Evolutionary conservation across 2,113 vertebrate species (phyloP), one percentile per base, ranked within the genome.

Genomic region (Dromaius novaehollandiae): DNA sequence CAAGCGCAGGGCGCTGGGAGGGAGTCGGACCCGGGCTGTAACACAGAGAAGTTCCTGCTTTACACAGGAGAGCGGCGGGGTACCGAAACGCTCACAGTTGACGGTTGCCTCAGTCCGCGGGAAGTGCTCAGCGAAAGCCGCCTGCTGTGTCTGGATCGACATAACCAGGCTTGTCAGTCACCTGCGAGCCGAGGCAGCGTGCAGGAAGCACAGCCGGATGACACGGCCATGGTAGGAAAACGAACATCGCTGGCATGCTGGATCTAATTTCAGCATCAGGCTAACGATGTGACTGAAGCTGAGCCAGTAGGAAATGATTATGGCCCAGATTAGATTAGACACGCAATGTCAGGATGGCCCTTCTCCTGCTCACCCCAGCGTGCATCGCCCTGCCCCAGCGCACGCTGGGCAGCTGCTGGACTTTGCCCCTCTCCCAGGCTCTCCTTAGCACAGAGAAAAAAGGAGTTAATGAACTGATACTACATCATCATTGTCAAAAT

Each of bases 11-110:
- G 42, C 86, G 50, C 15, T 66, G 77, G 86, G 87, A 93, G 78
- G 73, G 76, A 95, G 28, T 48, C 84, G 81, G 92, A 85, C 69
- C 86, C 86, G 88, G 79, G 71, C 56, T 75, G 55, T 48, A 80
- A 61, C 10, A 86, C 5, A 30, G 82, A 87, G 71, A 58, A 69
- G 69, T 58, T 74, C 90, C 96, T 97, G 95, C 92, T 97, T 97
- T 78, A 94, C 87, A 40, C 69, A n/a, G 21, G 89, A 94, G 96
- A 97, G 94, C 95, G 93, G 94, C 89, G 92, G 83, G 40, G 51
- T 83, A 89, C 96, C 86, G 96, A 92, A 97, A 85, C 88, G 74
- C 94, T 97, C 95, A 74, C 92, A 75, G 95, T 60, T 71, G 92
- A 93, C 89, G 83, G 60, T 88, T 91, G 82, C 84, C 88, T 86